Conservation (phyloP, 2,113 vertebrate genomes). For the Tenrec ecaudatus region DNA sequence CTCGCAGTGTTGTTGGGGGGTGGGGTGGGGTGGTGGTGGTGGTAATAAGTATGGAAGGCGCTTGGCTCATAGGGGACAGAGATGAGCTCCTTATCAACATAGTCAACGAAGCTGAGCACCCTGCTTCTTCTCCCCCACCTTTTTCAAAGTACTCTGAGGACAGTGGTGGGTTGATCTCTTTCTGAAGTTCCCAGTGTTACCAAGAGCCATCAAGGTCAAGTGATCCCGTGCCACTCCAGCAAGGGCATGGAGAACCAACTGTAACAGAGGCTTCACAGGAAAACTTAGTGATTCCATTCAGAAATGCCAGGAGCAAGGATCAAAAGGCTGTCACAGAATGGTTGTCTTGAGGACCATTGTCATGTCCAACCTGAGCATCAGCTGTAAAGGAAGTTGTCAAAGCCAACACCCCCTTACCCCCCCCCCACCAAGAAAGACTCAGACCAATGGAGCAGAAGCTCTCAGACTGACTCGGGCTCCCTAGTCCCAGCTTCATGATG, state of each 20-base stretch:
- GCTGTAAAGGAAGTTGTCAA: slow-evolving; percentile 53
- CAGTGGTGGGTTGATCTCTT: neutral
- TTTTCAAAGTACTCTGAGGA: neutral
- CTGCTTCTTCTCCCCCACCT: neutral
- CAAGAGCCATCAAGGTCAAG: neutral
- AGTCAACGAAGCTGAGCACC: no score
- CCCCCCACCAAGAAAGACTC: neutral
- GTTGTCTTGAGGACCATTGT: slow-evolving; percentile 48
- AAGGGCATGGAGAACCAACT: neutral
- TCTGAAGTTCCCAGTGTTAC: neutral
- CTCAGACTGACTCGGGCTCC: slow-evolving; percentile 36
- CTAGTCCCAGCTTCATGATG: neutral
- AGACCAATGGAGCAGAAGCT: slow-evolving; percentile 7
- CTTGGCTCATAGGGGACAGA: neutral
- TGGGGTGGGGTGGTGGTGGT: no score
- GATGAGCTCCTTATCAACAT: no score
- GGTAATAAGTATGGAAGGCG: neutral
- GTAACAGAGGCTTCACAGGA: neutral
- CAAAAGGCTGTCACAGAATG: neutral
- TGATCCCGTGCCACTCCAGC: neutral
- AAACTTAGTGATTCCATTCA: neutral
- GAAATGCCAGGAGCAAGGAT: neutral
- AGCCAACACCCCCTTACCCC: neutral
- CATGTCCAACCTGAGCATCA: slow-evolving; percentile 47
- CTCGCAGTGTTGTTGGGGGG: neutral